These are phyloP conservation scores for Chiloscyllium punctatum DNA, from an alignment of 2,797 vertebrate genomes.

Conservation along the genomic window DNA sequence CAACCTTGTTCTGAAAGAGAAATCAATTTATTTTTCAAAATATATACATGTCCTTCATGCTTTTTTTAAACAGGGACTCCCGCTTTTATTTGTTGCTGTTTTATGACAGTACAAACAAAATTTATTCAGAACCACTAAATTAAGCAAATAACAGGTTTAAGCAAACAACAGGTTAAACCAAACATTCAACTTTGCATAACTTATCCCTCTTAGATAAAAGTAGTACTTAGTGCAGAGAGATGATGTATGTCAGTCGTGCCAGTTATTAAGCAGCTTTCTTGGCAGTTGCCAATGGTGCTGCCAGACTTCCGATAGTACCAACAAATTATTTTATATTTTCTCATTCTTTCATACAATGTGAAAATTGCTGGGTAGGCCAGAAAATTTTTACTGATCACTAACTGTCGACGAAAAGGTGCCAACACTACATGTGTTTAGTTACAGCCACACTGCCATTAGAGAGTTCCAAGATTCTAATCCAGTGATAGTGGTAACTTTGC, in stretches of 20 bases:
- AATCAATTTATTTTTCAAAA: not conserved
- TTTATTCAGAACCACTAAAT: not conserved
- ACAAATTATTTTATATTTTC: not conserved
- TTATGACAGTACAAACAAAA: not conserved
- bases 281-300: not conserved
- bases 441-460: not conserved
- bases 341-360: not conserved
- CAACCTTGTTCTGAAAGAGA: constrained; percentile 2
- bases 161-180: too few species aligned
- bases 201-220: not conserved
- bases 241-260: not conserved
- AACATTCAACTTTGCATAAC: too few species aligned
- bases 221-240: not conserved
- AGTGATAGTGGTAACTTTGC: not conserved
- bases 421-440: not conserved
- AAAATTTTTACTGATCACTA: not conserved
- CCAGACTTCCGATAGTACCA: not conserved
- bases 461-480: not conserved
- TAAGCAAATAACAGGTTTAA: too few species aligned
- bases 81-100: not conserved
- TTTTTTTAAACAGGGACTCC: not conserved
- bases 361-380: not conserved
- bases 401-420: not conserved
- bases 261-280: not conserved
- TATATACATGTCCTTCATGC: not conserved